Base-by-base conservation (phyloP, 2,113 vertebrate genomes). In the Carassius carassius region DNA sequence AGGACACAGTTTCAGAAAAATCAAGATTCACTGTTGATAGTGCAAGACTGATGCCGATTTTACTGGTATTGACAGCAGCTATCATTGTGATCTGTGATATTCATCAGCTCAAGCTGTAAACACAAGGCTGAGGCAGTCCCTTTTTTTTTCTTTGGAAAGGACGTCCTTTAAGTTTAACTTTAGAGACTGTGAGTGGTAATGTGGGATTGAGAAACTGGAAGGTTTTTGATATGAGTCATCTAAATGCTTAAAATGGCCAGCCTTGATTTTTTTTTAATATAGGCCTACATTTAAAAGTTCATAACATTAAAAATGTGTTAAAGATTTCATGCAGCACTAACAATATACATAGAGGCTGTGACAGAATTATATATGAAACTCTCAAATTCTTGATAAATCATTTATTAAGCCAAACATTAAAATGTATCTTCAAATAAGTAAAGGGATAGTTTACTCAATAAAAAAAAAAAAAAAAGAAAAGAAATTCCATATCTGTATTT, bases 1-100 rank as follows among this genome's bases (percentile, higher is more conserved):
- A 23, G 19, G 19, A 37, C 76, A 60, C 29, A n/a, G 32, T 78
- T 41, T 41, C 32, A 78, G 3, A 41, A 23, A 58, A 60, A 60
- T 78, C 19, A 78, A 78, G 51, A 78, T 58, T 10, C 10, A 37
- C 19, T 13, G 5, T 73, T 73, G 70, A 73, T 73, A 23, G 32
- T 11, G 21, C 17, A 76, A 76, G 74, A 76, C 74, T 32, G 74
- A 76, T 76, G 25, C 25, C 19, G 17, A 69, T 29, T 70, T 58
- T 78, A 56, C 63, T 56, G n/a, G 25, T 76, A 76, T 44, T 74
- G 54, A 47, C 69, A 83, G 21, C 21, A n/a, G 25, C 60, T 69
- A 37, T 79, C 35, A 85, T 56, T 62, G 63, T 69, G 74, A 78
- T 73, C 49, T 49, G 62, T 84, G 82, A 62, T 19, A 77, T 80